Base-by-base conservation (phyloP, 2,113 vertebrate genomes). In the Tinamus guttatus region DNA sequence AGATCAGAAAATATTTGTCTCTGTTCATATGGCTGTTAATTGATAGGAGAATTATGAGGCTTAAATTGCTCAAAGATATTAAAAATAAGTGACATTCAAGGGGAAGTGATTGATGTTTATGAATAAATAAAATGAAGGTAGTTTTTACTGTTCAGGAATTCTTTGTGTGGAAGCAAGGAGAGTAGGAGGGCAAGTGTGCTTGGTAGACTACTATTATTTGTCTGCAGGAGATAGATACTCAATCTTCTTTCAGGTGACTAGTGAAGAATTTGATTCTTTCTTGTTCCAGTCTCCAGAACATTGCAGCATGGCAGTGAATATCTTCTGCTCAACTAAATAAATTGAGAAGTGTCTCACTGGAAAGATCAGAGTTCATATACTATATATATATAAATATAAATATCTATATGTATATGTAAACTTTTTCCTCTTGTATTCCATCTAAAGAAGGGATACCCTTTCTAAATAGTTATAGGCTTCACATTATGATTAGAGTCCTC, bases 361-460 rank as follows among this genome's bases (percentile, higher is more conserved):
- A 60, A 75, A 78, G 24, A 24, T 11, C 32, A 38, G 56, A 40
- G 24, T n/a, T 75, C 1, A 0, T 71, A 30, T 21, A 20, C 20
- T 0, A 0, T 34, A 34, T 13, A 20, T 14, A 68, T 13, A 4
- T 45, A 27, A 14, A 11, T n/a, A 6, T 7, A 14, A n/a, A 21
- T 47, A 21, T 68, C 22, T 47, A 36, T 30, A 15, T n/a, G 65
- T 43, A 10, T 51, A 6, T 54, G 27, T 54, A 54, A 78, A 81
- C 8, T 32, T 28, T 81, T 78, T 28, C 22, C 11, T 73, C 24
- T 34, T 19, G 9, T 28, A 45, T 4, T 10, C 10, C 0, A 22
- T 3, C 11, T 19, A 13, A 81, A 80, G 85, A 67, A 2, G 14
- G 43, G 22, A 62, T 58, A 43, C 5, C 0, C 16, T 65, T 83